Base-by-base conservation (phyloP, 37 sponge, comb jelly and placozoan genomes). In the Beroe forskalii region DNA sequence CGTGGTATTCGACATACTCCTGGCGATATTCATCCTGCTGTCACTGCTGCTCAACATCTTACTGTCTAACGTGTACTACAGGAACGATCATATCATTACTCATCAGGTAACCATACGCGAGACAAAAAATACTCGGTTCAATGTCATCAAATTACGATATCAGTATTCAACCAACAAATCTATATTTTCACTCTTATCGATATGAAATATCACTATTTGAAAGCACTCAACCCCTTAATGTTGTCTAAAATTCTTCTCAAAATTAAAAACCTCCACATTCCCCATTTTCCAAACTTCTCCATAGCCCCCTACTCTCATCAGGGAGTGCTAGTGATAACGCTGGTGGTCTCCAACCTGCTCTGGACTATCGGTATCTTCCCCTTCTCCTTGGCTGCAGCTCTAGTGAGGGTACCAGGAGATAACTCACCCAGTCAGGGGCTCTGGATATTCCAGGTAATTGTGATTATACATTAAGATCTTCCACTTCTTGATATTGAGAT, bases 371-470 rank as follows among this genome's bases (percentile, higher is more conserved):
- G 86, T 33, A 80, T 80, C 86, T 80, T 80, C 55, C 86, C 86
- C 24, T 80, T 80, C 55, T 80, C 86, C 3, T 27, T 80, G 4
- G 86, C 86, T 3, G 86, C 86, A 20, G 44, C 40, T 44, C 55
- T 80, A 24, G 86, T 80, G 28, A 35, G 17, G 27, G 86, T 33
- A 43, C 86, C 86, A 9, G 86, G 35, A n/a, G 86, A 80, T 23
- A n/a, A 41, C 24, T 80, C 86, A n/a, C 31, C n/a, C 40, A 44
- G 55, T 44, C 86, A 80, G 86, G 86, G 86, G 25, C 86, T 80
- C 86, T 80, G 86, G 86, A 80, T 80, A 40, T 80, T 80, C 55
- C 86, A 64, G 66, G 66, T 64, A n/a, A n/a, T n/a, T n/a, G n/a
- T n/a, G n/a, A n/a, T 55, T 55, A 17, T 55, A n/a, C n/a, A n/a